Evolutionary conservation across 1,140 invertebrate species (phyloP), one percentile per base, ranked within the genome.

Genomic region (Eciton burchellii): DNA sequence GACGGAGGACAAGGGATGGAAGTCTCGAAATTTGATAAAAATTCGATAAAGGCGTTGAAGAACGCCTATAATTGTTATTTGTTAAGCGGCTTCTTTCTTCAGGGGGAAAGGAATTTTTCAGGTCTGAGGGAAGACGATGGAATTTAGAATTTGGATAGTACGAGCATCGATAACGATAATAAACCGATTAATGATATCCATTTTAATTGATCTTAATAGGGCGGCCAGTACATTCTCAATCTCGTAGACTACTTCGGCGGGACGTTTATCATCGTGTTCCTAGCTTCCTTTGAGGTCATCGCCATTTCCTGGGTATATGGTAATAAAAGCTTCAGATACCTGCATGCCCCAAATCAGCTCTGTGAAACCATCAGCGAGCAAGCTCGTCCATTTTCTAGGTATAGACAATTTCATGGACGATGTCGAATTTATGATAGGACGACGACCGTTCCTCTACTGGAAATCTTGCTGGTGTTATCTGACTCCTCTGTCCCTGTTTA

Each of bases 181-280:
- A 21, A 43, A 9, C 3, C n/a, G n/a, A 9, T 82, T 72, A 82
- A 66, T 98, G 97, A 81, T 52, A 52, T 83, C 60, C 71, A 82
- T 85, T 56, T 73, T 76, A 77, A 87, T n/a, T n/a, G n/a, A n/a
- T n/a, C n/a, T n/a, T 93, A 93, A 29, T 87, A 98, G 97, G 98
- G 97, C 70, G 98, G 98, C 3, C 97, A 97, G 87, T 97, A 96
- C 88, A 95, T 98, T 35, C 94, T 99, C 21, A 96, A 96, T 74
- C 91, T 99, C 26, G 96, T 98, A 43, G 98, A 99, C 90, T 96
- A 96, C 86, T 98, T 97, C 92, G 97, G 96, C 11, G 97, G 96
- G 60, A 97, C 97, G 0, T 97, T 97, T 81, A 95, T 97, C 74
- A 96, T 97, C 47, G 95, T 97, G 57, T 95, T 97, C 63, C 94